Evolutionary conservation across 2,113 vertebrate genomes (phyloP).

Genomic region (Rhadina sibilatrix): DNA sequence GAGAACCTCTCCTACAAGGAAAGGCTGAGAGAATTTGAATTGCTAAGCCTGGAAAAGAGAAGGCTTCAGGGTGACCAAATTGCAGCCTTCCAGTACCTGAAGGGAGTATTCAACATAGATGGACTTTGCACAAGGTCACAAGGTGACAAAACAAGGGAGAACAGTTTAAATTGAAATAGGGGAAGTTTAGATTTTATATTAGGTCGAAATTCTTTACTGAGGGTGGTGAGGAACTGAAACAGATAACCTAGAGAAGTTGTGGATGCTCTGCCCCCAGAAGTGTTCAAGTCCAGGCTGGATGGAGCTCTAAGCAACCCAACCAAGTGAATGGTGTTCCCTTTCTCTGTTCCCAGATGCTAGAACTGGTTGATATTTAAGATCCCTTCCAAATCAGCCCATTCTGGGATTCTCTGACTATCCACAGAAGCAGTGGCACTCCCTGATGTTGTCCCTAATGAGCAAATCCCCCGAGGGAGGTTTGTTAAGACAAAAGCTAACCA

Average conservation of each 20-base stretch:
- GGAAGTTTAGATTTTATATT: background rate
- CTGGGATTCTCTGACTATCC: background rate
- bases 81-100: background rate
- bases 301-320: background rate
- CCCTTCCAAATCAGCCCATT: background rate
- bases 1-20: background rate
- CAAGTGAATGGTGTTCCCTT: background rate
- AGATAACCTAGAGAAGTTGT: background rate
- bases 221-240: background rate
- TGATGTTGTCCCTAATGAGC: background rate
- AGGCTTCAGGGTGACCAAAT: background rate
- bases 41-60: background rate
- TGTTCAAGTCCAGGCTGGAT: background rate
- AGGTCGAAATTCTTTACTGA: background rate
- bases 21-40: background rate
- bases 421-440: background rate
- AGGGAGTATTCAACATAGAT: background rate
- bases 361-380: background rate
- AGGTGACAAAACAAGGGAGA: background rate
- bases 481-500: background rate
- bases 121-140: background rate
- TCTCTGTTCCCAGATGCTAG: background rate
- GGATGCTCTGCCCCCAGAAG: background rate
- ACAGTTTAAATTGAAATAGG: background rate
- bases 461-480: background rate